Base-by-base conservation (phyloP, 1,140 invertebrate genomes). In the Bombus haemorrhoidalis region DNA sequence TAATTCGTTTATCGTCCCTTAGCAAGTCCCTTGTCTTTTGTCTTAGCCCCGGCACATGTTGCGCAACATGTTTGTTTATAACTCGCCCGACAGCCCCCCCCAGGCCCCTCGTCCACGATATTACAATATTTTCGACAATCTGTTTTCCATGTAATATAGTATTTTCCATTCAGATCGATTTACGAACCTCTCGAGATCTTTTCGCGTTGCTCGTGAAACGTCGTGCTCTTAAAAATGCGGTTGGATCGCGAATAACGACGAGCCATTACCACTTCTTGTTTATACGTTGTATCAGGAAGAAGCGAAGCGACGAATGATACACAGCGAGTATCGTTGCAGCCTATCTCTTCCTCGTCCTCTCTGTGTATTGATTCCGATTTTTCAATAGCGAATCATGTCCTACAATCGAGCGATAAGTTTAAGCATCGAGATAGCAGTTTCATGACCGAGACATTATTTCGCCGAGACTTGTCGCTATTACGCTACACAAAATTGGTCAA, bases 401-500 rank as follows among this genome's bases (percentile, higher is more conserved):
- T 39, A 62, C 37, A 62, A 59, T 68, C 53, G 32, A 37, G 22
- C 41, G 43, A n/a, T n/a, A 18, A 62, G 22, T 43, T 43, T 25
- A 32, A 69, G 73, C 64, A 47, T 53, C 77, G 41, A 37, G 32
- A 69, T 80, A 69, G 37, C 64, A n/a, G 32, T 68, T 47, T 68
- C 32, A 53, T 37, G 77, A 80, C 66, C 28, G n/a, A 25, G 25
- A 68, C 32, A 69, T 69, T 43, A 69, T 66, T 78, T 78, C 39
- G 47, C 18, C 47, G 18, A 53, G 47, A 22, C 47, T 53, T 53
- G 47, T 53, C 47, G 47, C 47, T 53, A 53, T 53, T 53, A 53
- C 47, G 47, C 47, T 53, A 53, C 47, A 53, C 47, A 47, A 69
- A 80, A 80, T 80, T 80, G 77, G 64, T 80, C 77, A 80, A 69